Percentiles rank a stretch among this genome's conserved stretches.
Conservation (phyloP, 92 coral and sea anemone species). For the Ricordea florida region DNA sequence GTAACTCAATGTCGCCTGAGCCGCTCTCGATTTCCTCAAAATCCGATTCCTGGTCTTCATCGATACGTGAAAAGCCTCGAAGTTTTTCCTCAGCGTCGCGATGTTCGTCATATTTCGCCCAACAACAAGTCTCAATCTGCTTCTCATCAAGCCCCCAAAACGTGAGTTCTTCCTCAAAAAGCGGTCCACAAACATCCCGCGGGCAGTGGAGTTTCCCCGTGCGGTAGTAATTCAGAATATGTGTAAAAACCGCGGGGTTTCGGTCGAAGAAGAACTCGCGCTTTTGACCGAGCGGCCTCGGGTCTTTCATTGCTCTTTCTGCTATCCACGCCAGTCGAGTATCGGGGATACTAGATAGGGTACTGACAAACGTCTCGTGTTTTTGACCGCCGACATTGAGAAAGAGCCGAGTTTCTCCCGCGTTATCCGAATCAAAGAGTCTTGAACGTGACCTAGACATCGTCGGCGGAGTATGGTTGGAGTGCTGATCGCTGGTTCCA, state of each 20-base stretch:
- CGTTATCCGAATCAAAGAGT: slow-evolving; percentile 86
- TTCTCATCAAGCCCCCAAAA: slow-evolving; percentile 98
- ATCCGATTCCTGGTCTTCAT: slow-evolving; percentile 73
- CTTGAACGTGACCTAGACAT: slow-evolving; percentile 91
- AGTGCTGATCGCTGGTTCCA: background rate
- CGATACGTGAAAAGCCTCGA: slow-evolving; percentile 81
- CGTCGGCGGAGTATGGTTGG: background rate
- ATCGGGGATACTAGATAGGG: slow-evolving; percentile 88
- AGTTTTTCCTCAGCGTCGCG: slow-evolving; percentile 95
- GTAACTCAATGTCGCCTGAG: slow-evolving; percentile 66
- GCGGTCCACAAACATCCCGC: slow-evolving; percentile 96
- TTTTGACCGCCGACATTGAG: slow-evolving; percentile 96
- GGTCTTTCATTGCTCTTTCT: slow-evolving; percentile 80
- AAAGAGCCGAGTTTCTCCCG: slow-evolving; percentile 83
- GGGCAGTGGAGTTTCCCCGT: slow-evolving; percentile 98
- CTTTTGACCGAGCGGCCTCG: slow-evolving; percentile 81
- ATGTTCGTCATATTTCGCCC: slow-evolving; percentile 99
- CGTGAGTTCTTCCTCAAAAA: slow-evolving; percentile 91
- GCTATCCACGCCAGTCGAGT: slow-evolving; percentile 97
- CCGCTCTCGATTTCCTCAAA: slow-evolving; percentile 65
- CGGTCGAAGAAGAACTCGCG: slow-evolving; percentile 95
- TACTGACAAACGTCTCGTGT: slow-evolving; percentile 96
- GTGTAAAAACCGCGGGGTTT: slow-evolving; percentile 92
- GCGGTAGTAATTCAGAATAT: slow-evolving; percentile 91
- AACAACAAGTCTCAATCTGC: slow-evolving; percentile 95